These are phyloP conservation scores for Harmothoe impar DNA, from an alignment of 2,888 invertebrate genomes.

Conservation along the genomic window DNA sequence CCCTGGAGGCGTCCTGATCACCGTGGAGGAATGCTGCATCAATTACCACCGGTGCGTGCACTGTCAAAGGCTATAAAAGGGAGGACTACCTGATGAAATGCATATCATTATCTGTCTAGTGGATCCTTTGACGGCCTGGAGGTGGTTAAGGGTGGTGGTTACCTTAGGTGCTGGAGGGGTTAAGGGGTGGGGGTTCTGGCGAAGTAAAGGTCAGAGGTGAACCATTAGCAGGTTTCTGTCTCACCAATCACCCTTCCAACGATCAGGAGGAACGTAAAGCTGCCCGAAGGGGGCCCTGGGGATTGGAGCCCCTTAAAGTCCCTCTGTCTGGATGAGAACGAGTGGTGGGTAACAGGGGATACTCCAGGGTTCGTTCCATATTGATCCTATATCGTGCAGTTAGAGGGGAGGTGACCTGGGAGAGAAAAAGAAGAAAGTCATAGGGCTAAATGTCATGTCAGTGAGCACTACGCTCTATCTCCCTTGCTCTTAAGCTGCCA, in stretches of 20 bases:
- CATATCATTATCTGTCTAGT: too few species aligned
- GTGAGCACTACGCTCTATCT: too few species aligned
- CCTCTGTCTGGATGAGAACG: not conserved
- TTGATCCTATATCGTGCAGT: not conserved
- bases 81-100: too few species aligned
- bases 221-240: constrained; percentile 11
- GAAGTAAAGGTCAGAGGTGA: not conserved
- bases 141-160: too few species aligned
- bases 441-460: not conserved
- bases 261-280: not conserved
- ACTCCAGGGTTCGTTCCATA: not conserved
- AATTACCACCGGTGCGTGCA: too few species aligned
- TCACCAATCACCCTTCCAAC: not conserved
- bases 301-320: constrained; percentile 1
- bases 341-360: not conserved
- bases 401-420: not conserved
- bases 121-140: too few species aligned
- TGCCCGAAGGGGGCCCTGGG: not conserved
- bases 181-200: not conserved
- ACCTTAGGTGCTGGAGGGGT: not conserved
- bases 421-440: not conserved
- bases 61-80: too few species aligned
- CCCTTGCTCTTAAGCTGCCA: too few species aligned
- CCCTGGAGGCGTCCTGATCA: too few species aligned
- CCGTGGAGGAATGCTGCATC: too few species aligned